These are phyloP conservation scores for Pedionomus torquatus DNA, from an alignment of 2,113 vertebrate species.

Conservation along the genomic window DNA sequence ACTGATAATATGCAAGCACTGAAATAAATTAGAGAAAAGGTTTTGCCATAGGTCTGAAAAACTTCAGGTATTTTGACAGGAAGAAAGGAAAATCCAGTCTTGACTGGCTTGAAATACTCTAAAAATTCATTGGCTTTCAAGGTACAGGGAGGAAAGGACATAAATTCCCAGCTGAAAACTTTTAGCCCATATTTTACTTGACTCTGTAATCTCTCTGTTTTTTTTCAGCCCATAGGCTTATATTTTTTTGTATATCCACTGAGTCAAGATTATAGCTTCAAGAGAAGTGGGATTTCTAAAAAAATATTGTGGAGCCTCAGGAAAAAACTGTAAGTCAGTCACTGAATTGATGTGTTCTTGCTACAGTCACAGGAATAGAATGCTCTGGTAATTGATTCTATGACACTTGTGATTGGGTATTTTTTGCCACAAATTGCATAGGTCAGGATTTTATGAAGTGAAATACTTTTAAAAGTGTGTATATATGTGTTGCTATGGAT, in stretches of 20 bases:
- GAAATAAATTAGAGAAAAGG: not conserved
- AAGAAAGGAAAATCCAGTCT: not conserved
- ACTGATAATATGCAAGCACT: not conserved
- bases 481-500: not conserved
- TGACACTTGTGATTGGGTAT: not conserved
- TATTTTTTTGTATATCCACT: not conserved
- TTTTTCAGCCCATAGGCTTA: not conserved
- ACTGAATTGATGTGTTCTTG: not conserved
- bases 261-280: not conserved
- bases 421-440: not conserved
- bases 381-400: not conserved
- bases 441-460: not conserved
- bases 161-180: not conserved
- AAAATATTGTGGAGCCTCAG: not conserved
- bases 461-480: not conserved
- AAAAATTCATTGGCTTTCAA: not conserved
- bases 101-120: not conserved
- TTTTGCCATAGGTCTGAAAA: not conserved
- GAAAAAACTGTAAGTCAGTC: not conserved
- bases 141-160: rapidly evolving
- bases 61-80: not conserved
- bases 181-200: not conserved
- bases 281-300: not conserved
- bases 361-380: not conserved
- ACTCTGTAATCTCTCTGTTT: not conserved